Evolutionary conservation across 2,888 invertebrate genomes (phyloP), one percentile per base, ranked within the genome.

Genomic region (Sinhomidia bicolor): DNA sequence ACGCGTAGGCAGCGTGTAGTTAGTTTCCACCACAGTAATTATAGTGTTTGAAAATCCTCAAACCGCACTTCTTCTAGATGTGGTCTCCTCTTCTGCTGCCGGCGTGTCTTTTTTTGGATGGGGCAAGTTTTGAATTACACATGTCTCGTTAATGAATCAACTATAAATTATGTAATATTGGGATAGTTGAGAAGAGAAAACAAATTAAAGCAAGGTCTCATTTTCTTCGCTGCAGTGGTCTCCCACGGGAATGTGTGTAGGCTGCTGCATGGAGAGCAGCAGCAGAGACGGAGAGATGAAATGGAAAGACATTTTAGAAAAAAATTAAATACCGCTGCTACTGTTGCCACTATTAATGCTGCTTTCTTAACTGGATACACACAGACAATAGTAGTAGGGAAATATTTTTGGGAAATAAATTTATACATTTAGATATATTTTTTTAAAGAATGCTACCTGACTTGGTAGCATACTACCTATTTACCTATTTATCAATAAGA

Each of bases 161-260:
- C 32, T 29, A 76, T 76, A 51, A 76, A 54, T 76, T 76, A 76
- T 23, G 14, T 9, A 12, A 41, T 76, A 47, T 47, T 74, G 44
- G 76, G 51, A n/a, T 12, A 65, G 32, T 65, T 74, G 10, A 10
- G 76, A 47, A 51, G 44, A 29, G 47, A 51, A 74, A 74, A 74
- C 47, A 47, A 74, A 76, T 76, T 51, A 76, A 10, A 29, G 29
- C 14, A 76, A 51, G 17, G 14, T 76, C 29, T 76, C 76, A 54
- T 51, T 76, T 76, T 76, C 51, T 10, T 76, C 76, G n/a, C 76
- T 51, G 76, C 76, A 54, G 76, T 76, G 76, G 29, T 54, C 51
- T 76, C 76, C 32, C 76, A 51, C 17, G 23, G 51, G 74, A 74
- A 51, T 14, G 20, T 14, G 20, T 29, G 51, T 29, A 14, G 54